Evolutionary conservation across 2,113 vertebrate genomes (phyloP), one percentile per base, ranked within the genome.

Genomic region (Lynx canadensis): DNA sequence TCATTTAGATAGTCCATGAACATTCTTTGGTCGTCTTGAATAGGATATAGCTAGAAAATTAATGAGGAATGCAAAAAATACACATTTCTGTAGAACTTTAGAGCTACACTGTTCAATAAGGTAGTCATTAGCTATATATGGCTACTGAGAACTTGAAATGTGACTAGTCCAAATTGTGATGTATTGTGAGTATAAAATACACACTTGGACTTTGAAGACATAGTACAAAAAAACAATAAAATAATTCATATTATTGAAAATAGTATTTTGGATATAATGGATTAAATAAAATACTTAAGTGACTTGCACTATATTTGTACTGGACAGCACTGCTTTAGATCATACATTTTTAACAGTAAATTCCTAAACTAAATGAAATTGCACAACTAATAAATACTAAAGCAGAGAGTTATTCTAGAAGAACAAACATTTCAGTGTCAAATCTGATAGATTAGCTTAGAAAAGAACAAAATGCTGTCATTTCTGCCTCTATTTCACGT

Each of bases 191-290:
- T 31, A 76, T 52, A 66, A 96, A 92, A 80, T 60, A 94, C 2
- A 91, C 5, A 92, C 9, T 66, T 66, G 80, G 31, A 87, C 19
- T 95, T 74, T 81, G 50, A 90, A 96, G 65, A 96, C 10, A 79
- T 89, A 86, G 31, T 52, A 90, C 33, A 89, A 89, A 86, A 86
- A 86, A 76, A 89, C 66, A 95, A 27, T 57, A 87, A 76, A 94
- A 38, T 27, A 82, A 74, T 76, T 95, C 88, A 69, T 45, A 91
- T 55, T 94, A 15, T 89, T 87, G n/a, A 97, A 94, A 95, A n/a
- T 71, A 69, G 52, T 19, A 86, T 85, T 91, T 38, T 74, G 45
- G 23, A 79, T 79, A 38, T 4, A 92, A 8, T 29, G 55, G 12
- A 33, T 52, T 92, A 92, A 95, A 68, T 86, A 91, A 88, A 83